Base-by-base conservation (phyloP, 1,140 invertebrate genomes). In the Chlorops oryzae region DNA sequence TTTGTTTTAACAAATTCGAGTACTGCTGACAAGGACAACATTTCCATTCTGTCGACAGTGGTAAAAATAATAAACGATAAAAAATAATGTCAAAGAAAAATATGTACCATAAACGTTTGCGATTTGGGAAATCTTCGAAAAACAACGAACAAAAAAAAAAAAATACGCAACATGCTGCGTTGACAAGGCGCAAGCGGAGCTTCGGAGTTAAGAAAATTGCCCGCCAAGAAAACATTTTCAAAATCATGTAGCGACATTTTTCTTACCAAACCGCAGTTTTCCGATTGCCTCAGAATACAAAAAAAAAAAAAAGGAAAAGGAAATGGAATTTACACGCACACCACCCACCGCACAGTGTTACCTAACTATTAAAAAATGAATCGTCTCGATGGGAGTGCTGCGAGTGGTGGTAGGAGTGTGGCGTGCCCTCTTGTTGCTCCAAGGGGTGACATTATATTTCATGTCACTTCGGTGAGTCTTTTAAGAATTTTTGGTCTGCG, bases 371-470 rank as follows among this genome's bases (percentile, higher is more conserved):
- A n/a, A n/a, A n/a, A n/a, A n/a, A n/a, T n/a, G n/a, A n/a, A n/a
- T n/a, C n/a, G n/a, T n/a, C n/a, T n/a, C n/a, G n/a, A n/a, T n/a
- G n/a, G n/a, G n/a, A n/a, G n/a, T n/a, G n/a, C n/a, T n/a, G n/a
- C n/a, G n/a, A n/a, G n/a, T n/a, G n/a, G n/a, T n/a, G n/a, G n/a
- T n/a, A n/a, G n/a, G n/a, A n/a, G n/a, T n/a, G n/a, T n/a, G n/a
- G n/a, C n/a, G n/a, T n/a, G n/a, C n/a, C 39, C 25, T 18, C 20
- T 13, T 39, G 24, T 40, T 37, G 51, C 51, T 48, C 51, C 46
- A 48, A 53, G 51, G 64, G 62, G 61, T 65, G 61, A 68, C 65
- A 68, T 68, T 65, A 68, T 65, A 65, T 68, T 68, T 65, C 65
- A 68, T 68, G 65, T 67, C 65, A 59, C 42, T 39, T 7, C 27